Base-by-base conservation (phyloP, 2,797 vertebrate species). In the Platalea minor region DNA sequence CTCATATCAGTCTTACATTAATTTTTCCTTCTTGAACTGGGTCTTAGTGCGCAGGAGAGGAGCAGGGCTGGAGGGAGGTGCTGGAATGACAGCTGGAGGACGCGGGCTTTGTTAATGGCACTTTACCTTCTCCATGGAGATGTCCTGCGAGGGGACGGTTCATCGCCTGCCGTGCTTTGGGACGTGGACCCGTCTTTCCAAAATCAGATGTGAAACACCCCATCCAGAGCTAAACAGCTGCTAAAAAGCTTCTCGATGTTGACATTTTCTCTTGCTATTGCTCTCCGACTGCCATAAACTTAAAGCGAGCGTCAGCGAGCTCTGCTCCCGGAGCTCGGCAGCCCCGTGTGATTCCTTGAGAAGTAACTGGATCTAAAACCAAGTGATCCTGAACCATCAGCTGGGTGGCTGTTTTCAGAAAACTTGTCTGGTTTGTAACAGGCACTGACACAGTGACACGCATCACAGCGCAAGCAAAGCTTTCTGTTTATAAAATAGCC, bases 401-500 rank as follows among this genome's bases (percentile, higher is more conserved):
- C 87, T 95, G 6, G 0, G 29, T 9, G 50, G 78, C 95, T 65
- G 72, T 20, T 75, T 77, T 76, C 92, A 88, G 86, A 54, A 70
- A 15, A 18, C 92, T 45, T 31, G 43, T 51, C 92, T 95, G 81
- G 23, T 89, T 92, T 88, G 31, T 80, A 26, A 56, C 89, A 74
- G 88, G 13, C 84, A 29, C 87, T 90, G 51, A 14, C 25, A 28
- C 59, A 48, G 28, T 75, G 85, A 31, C 73, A 76, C 67, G 39
- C 60, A 10, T 13, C 51, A 31, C n/a, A n/a, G 91, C 14, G 14
- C 88, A 75, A 94, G 86, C 89, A 88, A 77, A 95, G 89, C 92
- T 96, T 88, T 74, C 93, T 85, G 74, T n/a, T 96, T 86, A 61
- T 59, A 51, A 89, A 95, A 74, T 11, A 81, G 9, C 78, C 86